Base-by-base conservation (phyloP, 2,888 invertebrate genomes). In the Tachina grossa region DNA sequence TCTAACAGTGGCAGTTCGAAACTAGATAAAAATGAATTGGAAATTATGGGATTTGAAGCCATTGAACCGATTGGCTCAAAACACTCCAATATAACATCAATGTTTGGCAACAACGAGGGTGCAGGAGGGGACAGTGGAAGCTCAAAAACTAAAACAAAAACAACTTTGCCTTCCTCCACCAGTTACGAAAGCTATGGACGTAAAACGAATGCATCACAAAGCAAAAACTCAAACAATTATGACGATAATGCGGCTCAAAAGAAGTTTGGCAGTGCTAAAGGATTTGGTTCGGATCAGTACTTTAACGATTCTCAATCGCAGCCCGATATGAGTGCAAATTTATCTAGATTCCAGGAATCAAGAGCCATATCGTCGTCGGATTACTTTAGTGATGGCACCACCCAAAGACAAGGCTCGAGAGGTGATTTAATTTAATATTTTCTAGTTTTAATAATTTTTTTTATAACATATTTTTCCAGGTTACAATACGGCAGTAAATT, bases 271-370 rank as follows among this genome's bases (percentile, higher is more conserved):
- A 96, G 96, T 89, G 98, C 99, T 4, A 99, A 99, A 93, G 97
- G 98, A 14, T 99, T 99, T 90, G 99, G 99, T 82, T 99, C 99
- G 0, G 98, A 98, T 91, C 98, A 98, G 94, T 99, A 95, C 94
- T 99, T 99, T 92, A 97, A 97, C 9, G 97, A 96, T 89, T 94
- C 94, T 84, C 71, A 87, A 72, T 63, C 76, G 1, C 69, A 83
- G 45, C 59, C 75, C 2, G 84, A 84, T 31, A 95, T 94, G 91
- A 94, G 94, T 89, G 93, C 94, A 66, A 95, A 94, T 92, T 92
- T 95, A 16, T 90, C 92, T 66, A 94, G 98, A 87, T 99, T 99
- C 94, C 97, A 98, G 93, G 99, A 99, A 84, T 97, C 97, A 89
- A 96, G 95, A 87, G 97, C 97, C 93, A 99, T 99, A 93, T 99